phyloP scores from a whole-genome alignment of 2,888 invertebrate genomes.

The Epistrophella euchroma region DNA sequence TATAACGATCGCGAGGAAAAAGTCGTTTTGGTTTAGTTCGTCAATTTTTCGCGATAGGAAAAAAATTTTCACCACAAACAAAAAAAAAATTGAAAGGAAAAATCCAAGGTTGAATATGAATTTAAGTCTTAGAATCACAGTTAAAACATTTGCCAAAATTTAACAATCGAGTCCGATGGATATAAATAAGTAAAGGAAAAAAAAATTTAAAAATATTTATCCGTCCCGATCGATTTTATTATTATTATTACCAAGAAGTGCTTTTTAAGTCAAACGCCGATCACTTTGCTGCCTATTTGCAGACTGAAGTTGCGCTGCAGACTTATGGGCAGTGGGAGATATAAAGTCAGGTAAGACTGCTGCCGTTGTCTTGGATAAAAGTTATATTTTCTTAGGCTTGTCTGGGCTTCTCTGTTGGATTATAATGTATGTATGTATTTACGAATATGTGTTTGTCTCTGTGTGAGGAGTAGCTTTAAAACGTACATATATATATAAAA shows the following conservation, averaged over 20 bases:
- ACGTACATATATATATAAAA: not conserved
- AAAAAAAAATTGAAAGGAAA: not conserved
- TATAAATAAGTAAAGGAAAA: conserved; percentile 20
- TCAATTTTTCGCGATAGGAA: conserved; percentile 18
- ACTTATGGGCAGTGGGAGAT: conserved; percentile 69
- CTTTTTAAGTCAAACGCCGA: conserved; percentile 77
- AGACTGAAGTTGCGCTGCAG: conserved; percentile 81
- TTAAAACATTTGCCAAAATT: not conserved
- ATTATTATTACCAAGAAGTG: conserved; percentile 53
- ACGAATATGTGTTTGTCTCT: not conserved
- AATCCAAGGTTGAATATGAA: conserved; percentile 8
- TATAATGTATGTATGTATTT: not conserved
- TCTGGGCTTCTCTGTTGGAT: conserved; percentile 17
- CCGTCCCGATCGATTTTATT: conserved; percentile 47
- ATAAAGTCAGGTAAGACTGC: conserved; percentile 40
- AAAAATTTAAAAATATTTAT: conserved; percentile 9
- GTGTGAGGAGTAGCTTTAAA: conserved; percentile 19
- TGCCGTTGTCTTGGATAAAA: conserved; percentile 34
- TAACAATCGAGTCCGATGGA: conserved; percentile 44
- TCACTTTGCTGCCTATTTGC: conserved; percentile 83
- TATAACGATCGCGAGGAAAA: conserved; percentile 59
- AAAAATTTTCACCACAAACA: conserved; percentile 46
- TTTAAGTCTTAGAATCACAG: conserved; percentile 7
- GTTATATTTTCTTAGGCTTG: conserved; percentile 30
- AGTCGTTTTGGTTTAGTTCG: conserved; percentile 42